Base-by-base conservation (phyloP, 2,888 invertebrate genomes). In the Scaptomyza flava region DNA sequence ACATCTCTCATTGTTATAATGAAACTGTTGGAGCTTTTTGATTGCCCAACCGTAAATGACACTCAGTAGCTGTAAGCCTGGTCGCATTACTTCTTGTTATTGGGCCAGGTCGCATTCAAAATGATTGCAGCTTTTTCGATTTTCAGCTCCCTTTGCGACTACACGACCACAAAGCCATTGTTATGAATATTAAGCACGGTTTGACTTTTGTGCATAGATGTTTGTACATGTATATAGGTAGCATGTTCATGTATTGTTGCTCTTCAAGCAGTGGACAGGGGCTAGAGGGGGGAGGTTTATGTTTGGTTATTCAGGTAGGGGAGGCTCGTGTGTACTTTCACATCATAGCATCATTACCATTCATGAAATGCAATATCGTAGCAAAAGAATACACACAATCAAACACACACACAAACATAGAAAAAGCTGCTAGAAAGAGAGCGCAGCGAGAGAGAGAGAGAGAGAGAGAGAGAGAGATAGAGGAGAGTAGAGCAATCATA, bases 301-400 rank as follows among this genome's bases (percentile, higher is more conserved):
- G 17, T 17, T 17, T 17, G 17, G 17, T 17, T 17, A 17, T 17
- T 36, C 8, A 31, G 14, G 23, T 3, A 3, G 8, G 8, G 41
- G 8, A 9, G 38, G 20, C 6, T 11, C 8, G 4, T 9, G 17
- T 50, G 27, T 27, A 59, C 65, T 72, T 66, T 68, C 77, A 68
- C 77, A 82, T 86, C 86, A 83, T 69, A 57, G 77, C 72, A 77
- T 27, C 86, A 81, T 81, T 81, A 86, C 74, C 81, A 81, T 83
- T 83, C 86, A 86, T 83, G 81, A 80, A 81, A 86, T 81, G 81
- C 81, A 86, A 81, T 86, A 83, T 80, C 78, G 61, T 67, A 72
- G 74, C 81, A 72, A 74, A 72, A 71, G 68, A 66, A 85, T 54
- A 82, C 73, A 63, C 69, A 78, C 50, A 59, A 60, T 58, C 63